phyloP scores from a whole-genome alignment of 64 coral and sea anemone genomes.

The Porites lutea region DNA sequence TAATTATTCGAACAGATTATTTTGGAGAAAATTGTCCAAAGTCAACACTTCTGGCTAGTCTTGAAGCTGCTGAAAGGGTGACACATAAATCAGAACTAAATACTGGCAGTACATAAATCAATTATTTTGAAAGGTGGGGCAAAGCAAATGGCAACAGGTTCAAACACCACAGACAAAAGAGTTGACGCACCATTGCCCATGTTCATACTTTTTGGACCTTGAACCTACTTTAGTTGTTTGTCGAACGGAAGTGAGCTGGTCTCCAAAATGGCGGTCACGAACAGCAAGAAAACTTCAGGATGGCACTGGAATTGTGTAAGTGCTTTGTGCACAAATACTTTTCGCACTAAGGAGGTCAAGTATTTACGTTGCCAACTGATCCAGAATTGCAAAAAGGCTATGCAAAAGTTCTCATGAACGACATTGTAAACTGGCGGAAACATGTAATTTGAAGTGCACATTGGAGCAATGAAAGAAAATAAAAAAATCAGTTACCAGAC shows the following conservation, averaged over 20 bases:
- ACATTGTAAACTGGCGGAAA: slow-evolving; percentile 21
- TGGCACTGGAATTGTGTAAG: slow-evolving; percentile 56
- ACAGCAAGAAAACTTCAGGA: not conserved
- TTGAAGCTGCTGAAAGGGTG: too few relatives aligned
- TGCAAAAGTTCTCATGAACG: slow-evolving; percentile 43
- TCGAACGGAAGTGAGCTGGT: not conserved
- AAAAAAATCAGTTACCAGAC: slow-evolving; percentile 20
- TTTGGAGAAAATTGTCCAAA: too few relatives aligned
- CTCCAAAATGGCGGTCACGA: not conserved
- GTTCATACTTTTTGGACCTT: not conserved
- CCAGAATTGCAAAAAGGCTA: slow-evolving; percentile 32
- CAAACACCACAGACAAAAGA: too few relatives aligned
- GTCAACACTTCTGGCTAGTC: too few relatives aligned
- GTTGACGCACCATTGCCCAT: too few relatives aligned
- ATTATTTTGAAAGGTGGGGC: too few relatives aligned
- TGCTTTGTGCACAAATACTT: slow-evolving; percentile 38
- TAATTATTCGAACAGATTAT: too few relatives aligned
- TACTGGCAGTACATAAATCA: too few relatives aligned
- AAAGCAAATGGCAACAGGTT: too few relatives aligned
- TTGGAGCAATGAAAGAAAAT: slow-evolving; percentile 15
- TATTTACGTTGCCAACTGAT: slow-evolving; percentile 29
- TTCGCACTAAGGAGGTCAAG: slow-evolving; percentile 34
- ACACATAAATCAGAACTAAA: too few relatives aligned
- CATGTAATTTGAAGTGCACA: slow-evolving; percentile 33
- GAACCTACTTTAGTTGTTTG: not conserved